Conservation (phyloP, 2,113 vertebrate genomes). For the Corythornis vintsioides region DNA sequence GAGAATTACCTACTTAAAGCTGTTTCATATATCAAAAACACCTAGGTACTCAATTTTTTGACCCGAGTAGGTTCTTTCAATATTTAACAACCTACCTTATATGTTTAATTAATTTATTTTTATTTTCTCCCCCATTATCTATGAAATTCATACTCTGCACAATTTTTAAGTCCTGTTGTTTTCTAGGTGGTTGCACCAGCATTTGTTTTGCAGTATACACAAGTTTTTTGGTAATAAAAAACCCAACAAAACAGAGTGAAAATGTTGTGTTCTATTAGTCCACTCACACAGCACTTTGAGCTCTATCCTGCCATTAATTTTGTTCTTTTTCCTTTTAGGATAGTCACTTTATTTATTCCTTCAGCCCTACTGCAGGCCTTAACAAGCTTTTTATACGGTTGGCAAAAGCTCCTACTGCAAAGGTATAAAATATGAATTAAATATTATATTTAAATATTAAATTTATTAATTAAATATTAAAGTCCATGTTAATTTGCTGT, state of each 20-base stretch:
- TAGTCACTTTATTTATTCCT: conserved; percentile 98
- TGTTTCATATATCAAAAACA: not conserved
- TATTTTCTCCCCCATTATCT: not conserved
- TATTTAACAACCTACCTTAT: not conserved
- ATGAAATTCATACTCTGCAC: not conserved
- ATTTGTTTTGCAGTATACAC: not conserved
- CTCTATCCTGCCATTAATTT: not conserved
- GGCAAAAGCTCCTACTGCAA: conserved; percentile 87
- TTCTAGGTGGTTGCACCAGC: not conserved
- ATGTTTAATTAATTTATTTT: not conserved
- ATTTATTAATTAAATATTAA: not conserved
- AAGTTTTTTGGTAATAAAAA: not conserved
- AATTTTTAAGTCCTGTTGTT: not conserved
- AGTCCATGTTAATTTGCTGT: not conserved
- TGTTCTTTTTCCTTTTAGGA: conserved; percentile 79
- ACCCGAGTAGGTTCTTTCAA: not conserved
- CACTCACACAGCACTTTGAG: rapidly evolving
- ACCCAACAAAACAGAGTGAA: not conserved
- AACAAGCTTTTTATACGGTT: conserved; percentile 95
- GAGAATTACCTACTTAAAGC: not conserved
- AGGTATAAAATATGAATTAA: conserved; percentile 77
- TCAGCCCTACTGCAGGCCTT: conserved; percentile 87
- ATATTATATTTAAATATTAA: too few species aligned
- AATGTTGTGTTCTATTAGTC: not conserved
- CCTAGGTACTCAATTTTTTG: not conserved